Evolutionary conservation across 2,888 invertebrate species (phyloP).

Genomic region (Notodonta ziczac): DNA sequence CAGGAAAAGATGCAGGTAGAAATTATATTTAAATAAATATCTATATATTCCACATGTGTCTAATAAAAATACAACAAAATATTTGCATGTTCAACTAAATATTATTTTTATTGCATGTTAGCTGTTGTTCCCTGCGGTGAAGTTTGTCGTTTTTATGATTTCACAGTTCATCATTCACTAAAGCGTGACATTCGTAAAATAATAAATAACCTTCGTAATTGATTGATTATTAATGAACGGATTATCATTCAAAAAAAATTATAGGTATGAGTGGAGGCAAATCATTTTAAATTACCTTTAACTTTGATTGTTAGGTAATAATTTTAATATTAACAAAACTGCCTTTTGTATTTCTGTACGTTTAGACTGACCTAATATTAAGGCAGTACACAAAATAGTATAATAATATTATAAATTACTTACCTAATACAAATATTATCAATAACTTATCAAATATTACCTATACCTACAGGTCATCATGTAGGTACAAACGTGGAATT

Average conservation of each 20-base stretch:
- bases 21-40: neutral
- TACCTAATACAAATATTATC: no score
- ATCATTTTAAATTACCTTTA: neutral
- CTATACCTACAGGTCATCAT: no score
- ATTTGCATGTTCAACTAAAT: constrained; percentile 30
- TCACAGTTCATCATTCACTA: constrained; percentile 33
- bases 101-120: constrained; percentile 11
- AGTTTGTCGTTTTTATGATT: constrained; percentile 25
- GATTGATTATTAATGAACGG: constrained; percentile 16
- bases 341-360: no score
- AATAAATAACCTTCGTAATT: constrained; percentile 18
- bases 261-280: constrained; percentile 8
- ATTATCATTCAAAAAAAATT: constrained; percentile 20
- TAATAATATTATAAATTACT: no score
- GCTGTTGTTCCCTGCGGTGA: constrained; percentile 22
- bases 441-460: no score
- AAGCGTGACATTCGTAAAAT: constrained; percentile 17
- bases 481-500: no score
- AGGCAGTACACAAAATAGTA: no score
- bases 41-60: neutral
- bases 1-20: neutral
- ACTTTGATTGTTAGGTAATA: no score
- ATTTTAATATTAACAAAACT: no score
- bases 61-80: constrained; percentile 20
- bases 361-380: no score